A percentile compares a stretch with the other conserved stretches of the same genome.
phyloP scores from a whole-genome alignment of 2,888 invertebrate genomes.

The Pseudanteris insignis region DNA sequence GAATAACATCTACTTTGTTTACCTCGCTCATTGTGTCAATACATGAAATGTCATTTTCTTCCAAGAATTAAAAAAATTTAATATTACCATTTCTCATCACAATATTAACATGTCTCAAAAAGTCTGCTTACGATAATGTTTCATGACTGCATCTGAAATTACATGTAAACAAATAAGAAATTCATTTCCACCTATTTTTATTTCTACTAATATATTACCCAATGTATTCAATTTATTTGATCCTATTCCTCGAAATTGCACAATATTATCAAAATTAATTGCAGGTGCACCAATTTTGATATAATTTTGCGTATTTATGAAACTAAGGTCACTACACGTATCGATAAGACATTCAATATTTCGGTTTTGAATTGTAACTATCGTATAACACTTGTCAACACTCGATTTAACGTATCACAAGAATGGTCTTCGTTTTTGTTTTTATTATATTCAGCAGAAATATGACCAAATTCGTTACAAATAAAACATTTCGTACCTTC shows the following conservation, averaged over 20 bases:
- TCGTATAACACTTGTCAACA: conserved; percentile 14
- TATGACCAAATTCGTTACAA: conserved; percentile 15
- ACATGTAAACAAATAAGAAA: conserved; percentile 1
- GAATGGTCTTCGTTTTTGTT: neutral
- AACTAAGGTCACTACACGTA: neutral
- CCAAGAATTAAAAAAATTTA: neutral
- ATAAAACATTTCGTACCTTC: conserved; percentile 12
- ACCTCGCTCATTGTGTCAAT: neutral
- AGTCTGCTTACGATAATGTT: neutral
- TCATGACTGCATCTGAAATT: neutral
- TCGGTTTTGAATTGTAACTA: conserved; percentile 12
- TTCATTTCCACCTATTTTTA: conserved; percentile 13
- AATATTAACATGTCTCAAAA: conserved; percentile 4
- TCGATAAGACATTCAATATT: conserved; percentile 25
- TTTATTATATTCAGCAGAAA: conserved; percentile 1
- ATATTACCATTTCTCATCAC: neutral
- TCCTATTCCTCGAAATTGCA: conserved; percentile 18
- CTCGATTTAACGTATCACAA: conserved; percentile 1
- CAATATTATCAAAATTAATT: neutral
- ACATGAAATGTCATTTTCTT: neutral
- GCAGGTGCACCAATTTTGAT: conserved; percentile 16
- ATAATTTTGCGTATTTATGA: conserved; percentile 15
- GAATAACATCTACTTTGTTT: neutral
- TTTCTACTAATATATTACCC: conserved; percentile 3
- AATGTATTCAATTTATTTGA: conserved; percentile 7